Evolutionary conservation across 2,888 invertebrate species (phyloP).

Genomic region (Seira sanloemensis): DNA sequence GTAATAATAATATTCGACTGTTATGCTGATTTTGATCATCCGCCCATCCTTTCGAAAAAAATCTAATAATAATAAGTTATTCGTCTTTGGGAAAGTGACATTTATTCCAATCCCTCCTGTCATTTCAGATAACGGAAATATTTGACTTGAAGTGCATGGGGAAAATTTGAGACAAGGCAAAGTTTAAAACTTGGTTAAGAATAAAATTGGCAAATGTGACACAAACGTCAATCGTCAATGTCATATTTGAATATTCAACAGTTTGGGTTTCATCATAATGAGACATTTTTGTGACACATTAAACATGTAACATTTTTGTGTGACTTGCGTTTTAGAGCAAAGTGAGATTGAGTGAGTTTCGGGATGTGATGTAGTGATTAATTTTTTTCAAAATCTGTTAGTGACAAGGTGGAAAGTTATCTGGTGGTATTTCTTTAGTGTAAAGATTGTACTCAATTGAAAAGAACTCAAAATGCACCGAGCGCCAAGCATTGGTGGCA

Average conservation of each 20-base stretch:
- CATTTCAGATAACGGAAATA: background rate
- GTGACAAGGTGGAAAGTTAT: too few relatives aligned
- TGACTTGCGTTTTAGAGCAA: background rate
- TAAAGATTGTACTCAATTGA: background rate
- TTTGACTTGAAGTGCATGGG: background rate
- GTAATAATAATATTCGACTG: constrained; percentile 48
- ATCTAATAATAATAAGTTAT: constrained; percentile 6
- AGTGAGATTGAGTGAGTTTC: background rate
- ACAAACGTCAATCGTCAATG: too few relatives aligned
- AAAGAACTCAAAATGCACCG: constrained; percentile 80
- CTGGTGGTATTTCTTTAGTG: too few relatives aligned
- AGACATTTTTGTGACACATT: background rate
- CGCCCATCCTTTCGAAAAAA: constrained; percentile 40
- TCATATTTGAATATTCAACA: too few relatives aligned
- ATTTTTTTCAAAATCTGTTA: background rate
- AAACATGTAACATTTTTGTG: background rate
- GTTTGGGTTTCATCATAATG: too few relatives aligned
- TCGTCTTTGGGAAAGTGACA: background rate
- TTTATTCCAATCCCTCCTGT: background rate
- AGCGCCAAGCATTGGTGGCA: constrained; percentile 90
- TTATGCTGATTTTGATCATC: too few relatives aligned
- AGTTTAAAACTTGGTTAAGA: background rate
- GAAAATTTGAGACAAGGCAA: too few relatives aligned
- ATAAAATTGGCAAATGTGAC: background rate
- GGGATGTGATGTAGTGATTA: background rate